These are phyloP conservation scores for Heliothis peltigera DNA, from an alignment of 2,888 invertebrate species.

Conservation along the genomic window DNA sequence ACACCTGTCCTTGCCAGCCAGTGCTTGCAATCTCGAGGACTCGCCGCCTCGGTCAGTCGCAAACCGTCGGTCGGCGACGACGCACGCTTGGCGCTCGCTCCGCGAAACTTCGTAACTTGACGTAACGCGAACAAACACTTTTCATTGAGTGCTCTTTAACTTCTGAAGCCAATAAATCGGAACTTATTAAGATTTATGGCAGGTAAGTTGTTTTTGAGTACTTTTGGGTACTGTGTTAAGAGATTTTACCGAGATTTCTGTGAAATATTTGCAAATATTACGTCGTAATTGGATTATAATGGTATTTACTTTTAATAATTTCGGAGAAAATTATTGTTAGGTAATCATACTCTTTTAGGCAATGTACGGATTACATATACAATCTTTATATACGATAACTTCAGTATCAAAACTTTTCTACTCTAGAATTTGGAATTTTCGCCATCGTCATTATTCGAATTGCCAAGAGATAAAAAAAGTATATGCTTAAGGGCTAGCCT, in stretches of 20 bases:
- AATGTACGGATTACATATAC: too few relatives aligned
- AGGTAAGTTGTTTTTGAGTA: conserved; percentile 56
- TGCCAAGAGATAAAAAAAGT: too few relatives aligned
- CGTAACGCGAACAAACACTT: conserved; percentile 43
- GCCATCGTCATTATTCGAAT: too few relatives aligned
- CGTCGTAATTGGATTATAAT: conserved; percentile 2
- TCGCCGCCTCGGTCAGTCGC: conserved; percentile 42
- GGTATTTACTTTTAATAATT: conserved; percentile 16
- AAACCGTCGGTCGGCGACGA: conserved; percentile 28
- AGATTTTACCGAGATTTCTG: conserved; percentile 13
- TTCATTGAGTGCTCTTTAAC: conserved; percentile 51
- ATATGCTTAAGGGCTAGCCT: too few relatives aligned
- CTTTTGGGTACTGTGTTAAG: conserved; percentile 20
- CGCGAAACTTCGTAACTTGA: conserved; percentile 47
- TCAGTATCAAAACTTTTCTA: too few relatives aligned
- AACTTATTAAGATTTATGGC: conserved; percentile 51
- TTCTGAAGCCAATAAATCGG: conserved; percentile 42
- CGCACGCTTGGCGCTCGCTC: conserved; percentile 40
- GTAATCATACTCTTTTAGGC: too few relatives aligned
- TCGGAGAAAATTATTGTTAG: not conserved
- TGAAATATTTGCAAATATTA: conserved; percentile 14
- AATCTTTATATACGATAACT: too few relatives aligned
- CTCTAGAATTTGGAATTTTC: too few relatives aligned
- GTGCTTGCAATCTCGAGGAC: conserved; percentile 20
- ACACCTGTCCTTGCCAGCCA: conserved; percentile 50